phyloP scores from a whole-genome alignment of 2,113 vertebrate species.

The Chloebia gouldiae region DNA sequence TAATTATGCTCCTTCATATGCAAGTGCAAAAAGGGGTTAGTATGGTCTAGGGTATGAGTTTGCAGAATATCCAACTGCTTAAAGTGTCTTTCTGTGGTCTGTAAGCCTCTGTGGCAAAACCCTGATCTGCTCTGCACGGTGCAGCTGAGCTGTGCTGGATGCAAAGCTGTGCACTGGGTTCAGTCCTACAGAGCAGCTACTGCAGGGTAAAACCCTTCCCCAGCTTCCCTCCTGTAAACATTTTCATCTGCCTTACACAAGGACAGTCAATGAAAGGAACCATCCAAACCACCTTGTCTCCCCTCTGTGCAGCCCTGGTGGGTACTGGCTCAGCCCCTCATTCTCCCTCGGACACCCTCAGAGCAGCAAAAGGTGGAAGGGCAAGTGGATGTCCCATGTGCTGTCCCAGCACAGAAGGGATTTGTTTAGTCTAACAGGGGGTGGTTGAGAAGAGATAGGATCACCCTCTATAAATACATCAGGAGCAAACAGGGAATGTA shows the following conservation, averaged over 20 bases:
- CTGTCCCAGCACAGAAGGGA: background rate
- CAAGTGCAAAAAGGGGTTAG: background rate
- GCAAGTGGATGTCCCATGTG: background rate
- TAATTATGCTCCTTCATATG: background rate
- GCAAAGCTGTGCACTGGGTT: background rate
- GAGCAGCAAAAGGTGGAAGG: background rate
- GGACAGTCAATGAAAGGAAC: background rate
- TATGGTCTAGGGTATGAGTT: background rate
- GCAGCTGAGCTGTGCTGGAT: accelerated
- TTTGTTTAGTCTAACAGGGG: constrained; percentile 19
- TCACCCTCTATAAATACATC: background rate
- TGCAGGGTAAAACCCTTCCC: background rate
- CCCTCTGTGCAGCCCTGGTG: background rate
- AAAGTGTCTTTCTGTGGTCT: background rate
- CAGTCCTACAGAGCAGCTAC: background rate
- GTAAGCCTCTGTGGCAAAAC: background rate
- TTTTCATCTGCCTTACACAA: background rate
- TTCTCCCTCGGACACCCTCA: background rate
- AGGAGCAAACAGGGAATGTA: background rate
- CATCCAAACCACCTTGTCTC: background rate
- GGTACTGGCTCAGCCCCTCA: background rate
- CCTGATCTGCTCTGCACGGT: background rate
- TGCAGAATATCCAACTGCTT: background rate
- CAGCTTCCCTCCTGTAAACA: background rate
- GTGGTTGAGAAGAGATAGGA: background rate